These are phyloP conservation scores for Drosophila truncata DNA, from an alignment of 1,140 invertebrate species.

Conservation along the genomic window DNA sequence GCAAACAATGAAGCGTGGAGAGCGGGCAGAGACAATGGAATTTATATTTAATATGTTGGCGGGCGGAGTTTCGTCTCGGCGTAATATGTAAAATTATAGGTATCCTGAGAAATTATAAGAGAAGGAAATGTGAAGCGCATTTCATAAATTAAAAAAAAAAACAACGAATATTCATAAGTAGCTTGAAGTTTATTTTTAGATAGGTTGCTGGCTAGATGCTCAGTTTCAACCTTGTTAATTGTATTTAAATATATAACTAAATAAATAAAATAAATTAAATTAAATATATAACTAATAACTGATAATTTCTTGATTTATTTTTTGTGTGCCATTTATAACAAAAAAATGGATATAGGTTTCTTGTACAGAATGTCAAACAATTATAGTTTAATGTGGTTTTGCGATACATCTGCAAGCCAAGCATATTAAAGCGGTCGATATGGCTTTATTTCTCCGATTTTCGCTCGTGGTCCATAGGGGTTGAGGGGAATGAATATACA, in stretches of 20 bases:
- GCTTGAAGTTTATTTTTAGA: background rate
- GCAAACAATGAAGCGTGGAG: slow-evolving; percentile 44
- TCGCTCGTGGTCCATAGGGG: background rate
- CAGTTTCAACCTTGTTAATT: background rate
- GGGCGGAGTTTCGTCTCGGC: slow-evolving; percentile 3
- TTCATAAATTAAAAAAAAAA: background rate
- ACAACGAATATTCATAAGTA: too few relatives aligned
- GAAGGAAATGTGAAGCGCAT: background rate
- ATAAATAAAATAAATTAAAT: too few relatives aligned
- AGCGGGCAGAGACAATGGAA: slow-evolving; percentile 27
- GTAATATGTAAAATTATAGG: slow-evolving; percentile 11
- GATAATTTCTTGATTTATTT: too few relatives aligned
- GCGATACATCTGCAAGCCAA: slow-evolving; percentile 24
- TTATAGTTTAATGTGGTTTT: slow-evolving; percentile 5
- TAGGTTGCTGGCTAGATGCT: background rate
- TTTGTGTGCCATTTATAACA: background rate
- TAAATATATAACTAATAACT: background rate
- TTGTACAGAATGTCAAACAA: background rate
- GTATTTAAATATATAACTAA: background rate
- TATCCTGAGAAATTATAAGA: background rate
- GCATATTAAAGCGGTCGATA: slow-evolving; percentile 51
- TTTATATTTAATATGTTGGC: slow-evolving; percentile 29
- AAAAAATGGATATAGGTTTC: background rate
- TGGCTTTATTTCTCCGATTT: slow-evolving; percentile 47
- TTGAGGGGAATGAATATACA: background rate